Base-by-base conservation (phyloP, 1,140 invertebrate genomes). In the Acromyrmex heyeri region DNA sequence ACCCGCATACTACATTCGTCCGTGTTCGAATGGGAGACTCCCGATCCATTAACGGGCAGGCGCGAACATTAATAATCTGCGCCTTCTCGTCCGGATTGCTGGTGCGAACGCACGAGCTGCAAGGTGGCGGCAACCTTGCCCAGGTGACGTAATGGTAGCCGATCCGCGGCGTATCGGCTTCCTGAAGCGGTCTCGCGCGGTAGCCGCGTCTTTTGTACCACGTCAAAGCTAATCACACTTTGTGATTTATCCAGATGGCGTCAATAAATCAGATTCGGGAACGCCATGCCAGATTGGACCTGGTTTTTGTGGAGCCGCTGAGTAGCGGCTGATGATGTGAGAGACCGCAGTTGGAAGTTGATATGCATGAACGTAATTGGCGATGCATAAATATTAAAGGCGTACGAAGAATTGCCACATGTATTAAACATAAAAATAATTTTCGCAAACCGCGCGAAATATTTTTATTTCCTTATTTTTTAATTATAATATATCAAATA, bases 61-160 rank as follows among this genome's bases (percentile, higher is more conserved):
- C 87, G 88, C 85, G 87, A 92, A 91, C 91, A 92, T 92, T 92
- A 92, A 92, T 92, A 92, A 92, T 91, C 89, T 88, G 87, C 79
- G 78, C 79, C 85, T 90, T 90, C 79, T 83, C 87, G 77, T 88
- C 72, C 83, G 86, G 86, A 91, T 89, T 86, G 85, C 87, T 76
- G 62, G 87, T 30, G 90, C 65, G 85, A 83, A 91, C 87, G 87
- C 87, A 85, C 86, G 87, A 87, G 88, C 76, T 90, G 89, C 88
- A 91, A 91, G 89, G 87, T 91, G 87, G 89, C 83, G 87, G 89
- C 86, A 90, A 65, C 89, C 87, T 91, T 88, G 87, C 53, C 75
- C 85, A 76, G 72, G 70, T 91, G 90, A 91, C 87, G 90, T 91
- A 91, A 91, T 79, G 75, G 64, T 76, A 86, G 65, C 73, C 76